Percentiles rank a stretch among this genome's conserved stretches.
phyloP scores from a whole-genome alignment of 2,797 vertebrate genomes.

The Lemur catta region DNA sequence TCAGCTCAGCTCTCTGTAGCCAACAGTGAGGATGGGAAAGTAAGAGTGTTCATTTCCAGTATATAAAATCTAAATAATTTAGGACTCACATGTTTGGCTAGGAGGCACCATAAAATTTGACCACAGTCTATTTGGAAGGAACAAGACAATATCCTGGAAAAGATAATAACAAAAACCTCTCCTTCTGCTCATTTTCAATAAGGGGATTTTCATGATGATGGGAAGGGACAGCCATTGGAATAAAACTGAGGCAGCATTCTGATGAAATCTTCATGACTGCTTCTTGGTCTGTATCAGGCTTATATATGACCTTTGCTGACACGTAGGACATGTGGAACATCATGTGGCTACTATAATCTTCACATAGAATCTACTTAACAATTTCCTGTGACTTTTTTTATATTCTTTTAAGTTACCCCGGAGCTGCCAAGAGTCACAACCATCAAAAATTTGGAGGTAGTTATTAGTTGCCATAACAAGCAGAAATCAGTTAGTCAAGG shows the following conservation, averaged over 20 bases:
- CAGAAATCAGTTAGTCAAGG: neutral
- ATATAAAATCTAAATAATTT: constrained; percentile 14
- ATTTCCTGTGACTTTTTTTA: neutral
- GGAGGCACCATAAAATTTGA: neutral
- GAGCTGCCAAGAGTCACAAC: neutral
- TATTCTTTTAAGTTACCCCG: neutral
- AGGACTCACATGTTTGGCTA: neutral
- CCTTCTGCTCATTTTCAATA: neutral
- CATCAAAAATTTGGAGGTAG: neutral
- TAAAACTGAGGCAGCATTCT: neutral
- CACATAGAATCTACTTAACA: constrained; percentile 15
- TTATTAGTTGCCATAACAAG: neutral
- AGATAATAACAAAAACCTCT: neutral
- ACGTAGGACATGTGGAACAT: neutral
- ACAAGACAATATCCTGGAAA: neutral
- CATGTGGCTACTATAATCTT: neutral
- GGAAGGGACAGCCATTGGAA: neutral
- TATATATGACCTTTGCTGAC: neutral
- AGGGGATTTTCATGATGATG: neutral
- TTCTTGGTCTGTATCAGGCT: neutral
- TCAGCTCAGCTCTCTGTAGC: neutral
- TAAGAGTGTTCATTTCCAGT: neutral
- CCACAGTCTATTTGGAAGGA: neutral
- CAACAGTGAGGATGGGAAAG: neutral
- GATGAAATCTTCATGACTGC: neutral